Percentiles rank a stretch among this genome's conserved stretches.
Evolutionary conservation across 2,113 vertebrate genomes (phyloP).

Genomic region (Arizona elegans): DNA sequence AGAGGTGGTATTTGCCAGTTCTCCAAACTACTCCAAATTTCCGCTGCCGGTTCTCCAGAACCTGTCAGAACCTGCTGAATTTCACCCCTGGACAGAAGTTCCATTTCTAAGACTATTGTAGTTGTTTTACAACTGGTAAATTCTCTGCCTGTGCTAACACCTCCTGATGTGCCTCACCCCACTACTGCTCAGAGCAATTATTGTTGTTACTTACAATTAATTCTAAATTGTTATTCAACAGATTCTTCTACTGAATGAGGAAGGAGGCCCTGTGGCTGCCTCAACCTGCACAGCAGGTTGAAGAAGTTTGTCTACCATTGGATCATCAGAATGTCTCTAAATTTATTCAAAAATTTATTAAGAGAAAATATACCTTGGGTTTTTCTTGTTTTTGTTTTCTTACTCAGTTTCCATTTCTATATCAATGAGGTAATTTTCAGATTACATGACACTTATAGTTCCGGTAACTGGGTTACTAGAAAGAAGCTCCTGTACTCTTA

Average conservation of each 20-base stretch:
- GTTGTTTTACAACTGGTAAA: background rate
- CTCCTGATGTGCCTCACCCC: fast-evolving
- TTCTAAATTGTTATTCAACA: slow-evolving; percentile 50
- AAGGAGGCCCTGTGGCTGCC: slow-evolving; percentile 22
- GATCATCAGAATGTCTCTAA: background rate
- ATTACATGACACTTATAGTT: background rate
- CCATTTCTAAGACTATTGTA: no score
- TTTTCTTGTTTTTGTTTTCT: background rate
- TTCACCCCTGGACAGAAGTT: background rate
- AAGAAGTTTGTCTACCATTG: background rate
- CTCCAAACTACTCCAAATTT: no score
- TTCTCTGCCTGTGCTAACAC: background rate
- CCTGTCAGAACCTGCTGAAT: no score
- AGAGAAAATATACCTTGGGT: background rate
- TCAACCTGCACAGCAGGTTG: background rate
- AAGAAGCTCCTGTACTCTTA: background rate
- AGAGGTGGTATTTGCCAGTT: no score
- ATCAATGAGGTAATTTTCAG: background rate
- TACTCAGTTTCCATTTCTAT: background rate
- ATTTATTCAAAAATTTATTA: background rate
- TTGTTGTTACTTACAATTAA: slow-evolving; percentile 46
- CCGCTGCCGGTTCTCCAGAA: no score
- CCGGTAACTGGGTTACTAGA: background rate
- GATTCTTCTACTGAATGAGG: slow-evolving; percentile 41
- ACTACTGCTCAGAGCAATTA: slow-evolving; percentile 8